Evolutionary conservation across 2,888 invertebrate species (phyloP).

Genomic region (Drosophila basisetae): DNA sequence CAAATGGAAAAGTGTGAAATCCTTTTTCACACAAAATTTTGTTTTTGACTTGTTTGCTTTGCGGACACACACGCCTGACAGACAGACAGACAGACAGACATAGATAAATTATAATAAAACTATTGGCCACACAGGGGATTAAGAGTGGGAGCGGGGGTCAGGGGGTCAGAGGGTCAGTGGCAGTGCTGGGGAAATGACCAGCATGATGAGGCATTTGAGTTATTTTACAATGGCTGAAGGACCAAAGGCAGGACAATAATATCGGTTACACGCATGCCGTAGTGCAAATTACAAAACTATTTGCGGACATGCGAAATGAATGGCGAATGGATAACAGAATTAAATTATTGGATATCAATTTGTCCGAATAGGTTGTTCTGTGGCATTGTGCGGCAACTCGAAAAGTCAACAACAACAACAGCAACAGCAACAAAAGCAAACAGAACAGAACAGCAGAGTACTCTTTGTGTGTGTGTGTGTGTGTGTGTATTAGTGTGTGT

Average conservation of each 20-base stretch:
- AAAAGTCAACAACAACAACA: slow-evolving; percentile 76
- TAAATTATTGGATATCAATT: slow-evolving; percentile 81
- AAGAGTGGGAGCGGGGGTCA: slow-evolving; percentile 8
- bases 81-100: slow-evolving; percentile 21
- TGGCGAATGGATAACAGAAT: slow-evolving; percentile 75
- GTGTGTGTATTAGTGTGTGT: slow-evolving; percentile 14
- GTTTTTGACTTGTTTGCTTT: slow-evolving; percentile 56
- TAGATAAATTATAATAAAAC: slow-evolving; percentile 73
- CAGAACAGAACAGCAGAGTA: slow-evolving; percentile 19
- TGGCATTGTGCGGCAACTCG: slow-evolving; percentile 71
- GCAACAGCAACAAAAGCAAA: slow-evolving; percentile 59
- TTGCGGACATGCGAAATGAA: slow-evolving; percentile 67
- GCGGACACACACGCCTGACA: slow-evolving; percentile 54
- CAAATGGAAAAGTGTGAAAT: slow-evolving; percentile 69
- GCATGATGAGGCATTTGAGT: slow-evolving; percentile 57
- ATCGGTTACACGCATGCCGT: slow-evolving; percentile 79
- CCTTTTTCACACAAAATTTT: slow-evolving; percentile 72
- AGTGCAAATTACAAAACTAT: slow-evolving; percentile 79
- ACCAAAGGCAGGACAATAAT: slow-evolving; percentile 66
- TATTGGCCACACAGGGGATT: slow-evolving; percentile 55
- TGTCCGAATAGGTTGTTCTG: slow-evolving; percentile 58
- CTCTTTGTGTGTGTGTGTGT: slow-evolving; percentile 25
- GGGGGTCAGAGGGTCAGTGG: slow-evolving; percentile 16
- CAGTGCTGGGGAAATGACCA: slow-evolving; percentile 54
- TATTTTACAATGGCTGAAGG: slow-evolving; percentile 71